These are phyloP conservation scores for Anoplius nigerrimus DNA, from an alignment of 2,888 invertebrate genomes.

Conservation along the genomic window DNA sequence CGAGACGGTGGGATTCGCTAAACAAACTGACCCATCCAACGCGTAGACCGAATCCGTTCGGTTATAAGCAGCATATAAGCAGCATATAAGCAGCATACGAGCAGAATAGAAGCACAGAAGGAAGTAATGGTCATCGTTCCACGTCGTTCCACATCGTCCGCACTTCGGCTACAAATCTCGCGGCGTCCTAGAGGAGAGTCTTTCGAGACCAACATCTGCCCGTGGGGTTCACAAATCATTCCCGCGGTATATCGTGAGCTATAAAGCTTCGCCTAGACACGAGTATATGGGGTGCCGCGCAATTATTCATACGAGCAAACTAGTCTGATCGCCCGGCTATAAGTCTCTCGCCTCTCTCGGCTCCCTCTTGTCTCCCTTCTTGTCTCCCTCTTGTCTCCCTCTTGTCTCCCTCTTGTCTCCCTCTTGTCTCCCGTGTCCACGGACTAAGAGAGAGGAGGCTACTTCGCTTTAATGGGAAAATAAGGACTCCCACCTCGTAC, in stretches of 20 bases:
- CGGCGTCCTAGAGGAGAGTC: too few species aligned
- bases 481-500: constrained; percentile 27
- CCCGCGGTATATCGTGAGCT: constrained; percentile 44
- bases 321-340: constrained; percentile 49
- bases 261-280: constrained; percentile 32
- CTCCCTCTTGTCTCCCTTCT: constrained; percentile 16
- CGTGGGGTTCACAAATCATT: constrained; percentile 54
- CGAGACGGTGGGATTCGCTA: too few species aligned
- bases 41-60: too few species aligned
- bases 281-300: constrained; percentile 46
- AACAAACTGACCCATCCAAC: too few species aligned
- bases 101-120: too few species aligned
- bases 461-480: constrained; percentile 32
- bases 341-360: not conserved
- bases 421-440: constrained; percentile 16
- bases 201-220: constrained; percentile 49
- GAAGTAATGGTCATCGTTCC: not conserved
- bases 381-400: not conserved
- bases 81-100: too few species aligned
- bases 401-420: too few species aligned
- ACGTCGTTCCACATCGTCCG: too few species aligned
- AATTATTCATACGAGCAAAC: constrained; percentile 53
- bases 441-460: constrained; percentile 41
- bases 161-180: too few species aligned
- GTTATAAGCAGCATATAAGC: too few species aligned